These are phyloP conservation scores for Lutraria lutraria DNA, from an alignment of 2,888 invertebrate genomes.

Conservation along the genomic window DNA sequence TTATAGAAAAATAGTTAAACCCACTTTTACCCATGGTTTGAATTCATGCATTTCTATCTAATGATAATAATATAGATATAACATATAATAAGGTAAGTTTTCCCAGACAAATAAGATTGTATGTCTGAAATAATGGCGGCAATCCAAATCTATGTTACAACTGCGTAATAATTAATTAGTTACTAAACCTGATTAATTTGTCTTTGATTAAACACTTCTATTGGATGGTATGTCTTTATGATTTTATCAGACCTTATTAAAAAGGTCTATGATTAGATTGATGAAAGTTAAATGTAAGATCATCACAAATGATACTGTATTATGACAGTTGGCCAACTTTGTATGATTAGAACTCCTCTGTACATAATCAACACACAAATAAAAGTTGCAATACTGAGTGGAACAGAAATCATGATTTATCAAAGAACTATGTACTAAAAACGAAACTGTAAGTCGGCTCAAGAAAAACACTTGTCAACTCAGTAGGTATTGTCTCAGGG, in stretches of 20 bases:
- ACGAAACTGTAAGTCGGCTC: too few species aligned
- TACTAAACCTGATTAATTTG: background rate
- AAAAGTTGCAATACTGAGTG: too few species aligned
- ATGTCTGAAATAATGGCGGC: constrained; percentile 5
- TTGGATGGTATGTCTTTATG: background rate
- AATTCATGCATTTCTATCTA: constrained; percentile 39
- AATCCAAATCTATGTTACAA: background rate
- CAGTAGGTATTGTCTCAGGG: too few species aligned
- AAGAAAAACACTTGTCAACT: too few species aligned
- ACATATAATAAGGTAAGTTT: background rate
- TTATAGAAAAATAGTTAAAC: constrained; percentile 13
- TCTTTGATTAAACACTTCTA: background rate
- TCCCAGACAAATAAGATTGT: background rate
- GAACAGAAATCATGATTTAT: too few species aligned
- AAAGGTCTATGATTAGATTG: background rate
- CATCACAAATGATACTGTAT: too few species aligned
- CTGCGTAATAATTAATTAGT: background rate
- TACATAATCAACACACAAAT: too few species aligned
- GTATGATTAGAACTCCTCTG: too few species aligned
- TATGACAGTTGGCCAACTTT: too few species aligned
- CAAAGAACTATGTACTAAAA: too few species aligned
- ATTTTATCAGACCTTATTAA: background rate
- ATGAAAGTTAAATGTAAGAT: background rate
- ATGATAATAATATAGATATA: constrained; percentile 16
- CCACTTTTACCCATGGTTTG: constrained; percentile 25